Evolutionary conservation across 2,888 invertebrate species (phyloP).

Genomic region (Pyrrhosoma nymphula): DNA sequence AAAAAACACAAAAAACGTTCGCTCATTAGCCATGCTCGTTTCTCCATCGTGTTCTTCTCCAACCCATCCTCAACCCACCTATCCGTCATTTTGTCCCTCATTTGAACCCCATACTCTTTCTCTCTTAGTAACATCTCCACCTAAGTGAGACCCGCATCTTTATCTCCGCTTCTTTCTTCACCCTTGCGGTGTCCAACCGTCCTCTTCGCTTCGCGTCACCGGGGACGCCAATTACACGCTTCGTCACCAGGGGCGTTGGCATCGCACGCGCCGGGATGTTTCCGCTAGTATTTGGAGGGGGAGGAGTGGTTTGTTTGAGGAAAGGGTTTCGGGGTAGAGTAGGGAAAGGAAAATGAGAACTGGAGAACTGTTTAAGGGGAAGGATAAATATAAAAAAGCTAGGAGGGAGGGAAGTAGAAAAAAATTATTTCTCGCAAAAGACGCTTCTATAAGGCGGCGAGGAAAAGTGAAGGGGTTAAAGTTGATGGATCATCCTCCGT

Average conservation of each 20-base stretch:
- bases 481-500: constrained; percentile 4
- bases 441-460: background rate
- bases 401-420: background rate
- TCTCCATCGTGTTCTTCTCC: background rate
- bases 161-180: background rate
- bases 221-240: constrained; percentile 35
- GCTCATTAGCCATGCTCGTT: background rate
- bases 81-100: background rate
- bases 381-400: background rate
- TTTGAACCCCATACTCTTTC: too few relatives aligned
- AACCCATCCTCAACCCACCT: background rate
- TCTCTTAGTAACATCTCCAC: too few relatives aligned
- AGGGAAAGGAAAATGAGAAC: too few relatives aligned
- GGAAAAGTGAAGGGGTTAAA: background rate
- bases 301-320: background rate
- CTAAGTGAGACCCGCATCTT: background rate
- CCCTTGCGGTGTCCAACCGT: background rate
- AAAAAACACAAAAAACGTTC: background rate
- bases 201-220: background rate
- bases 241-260: constrained; percentile 2
- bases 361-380: background rate
- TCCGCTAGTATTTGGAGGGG: background rate
- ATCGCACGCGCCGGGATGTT: background rate
- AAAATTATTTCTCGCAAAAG: background rate
- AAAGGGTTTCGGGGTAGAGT: background rate